Evolutionary conservation across 2,113 vertebrate genomes (phyloP).

Genomic region (Hiodon alosoides): DNA sequence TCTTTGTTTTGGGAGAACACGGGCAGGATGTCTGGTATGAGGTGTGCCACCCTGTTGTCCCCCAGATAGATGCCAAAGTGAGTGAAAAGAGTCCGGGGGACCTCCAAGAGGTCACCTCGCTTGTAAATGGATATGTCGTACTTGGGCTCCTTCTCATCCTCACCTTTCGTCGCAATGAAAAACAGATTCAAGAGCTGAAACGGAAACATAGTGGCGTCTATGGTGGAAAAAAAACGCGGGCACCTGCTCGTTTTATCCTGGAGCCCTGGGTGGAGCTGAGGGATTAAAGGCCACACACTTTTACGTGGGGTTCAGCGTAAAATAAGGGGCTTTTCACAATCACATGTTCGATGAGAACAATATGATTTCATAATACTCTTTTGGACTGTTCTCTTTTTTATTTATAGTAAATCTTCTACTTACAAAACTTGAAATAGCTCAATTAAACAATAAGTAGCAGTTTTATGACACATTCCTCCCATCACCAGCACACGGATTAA

Average conservation of each 20-base stretch:
- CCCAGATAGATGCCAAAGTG: slow-evolving; percentile 95
- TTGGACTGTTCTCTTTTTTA: slow-evolving; percentile 1
- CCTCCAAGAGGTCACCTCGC: slow-evolving; percentile 84
- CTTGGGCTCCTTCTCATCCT: slow-evolving; percentile 30
- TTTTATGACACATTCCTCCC: too few relatives aligned
- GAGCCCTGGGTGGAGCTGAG: slow-evolving; percentile 29
- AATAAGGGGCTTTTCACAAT: slow-evolving; percentile 17
- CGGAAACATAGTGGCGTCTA: slow-evolving; percentile 49
- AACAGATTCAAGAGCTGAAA: slow-evolving; percentile 52
- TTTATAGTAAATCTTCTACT: not conserved
- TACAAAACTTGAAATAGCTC: not conserved
- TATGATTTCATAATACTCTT: slow-evolving; percentile 14
- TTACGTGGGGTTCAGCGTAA: not conserved
- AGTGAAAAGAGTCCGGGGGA: slow-evolving; percentile 81
- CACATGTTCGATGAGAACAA: slow-evolving; percentile 17
- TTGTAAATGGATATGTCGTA: slow-evolving; percentile 68
- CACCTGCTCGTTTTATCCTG: slow-evolving; percentile 40
- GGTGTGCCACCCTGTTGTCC: slow-evolving; percentile 81
- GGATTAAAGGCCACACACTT: slow-evolving; percentile 40
- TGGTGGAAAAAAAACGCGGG: not conserved
- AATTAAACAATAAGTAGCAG: too few relatives aligned
- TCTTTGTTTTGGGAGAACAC: slow-evolving; percentile 58
- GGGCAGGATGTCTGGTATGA: slow-evolving; percentile 91
- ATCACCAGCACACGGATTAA: too few relatives aligned
- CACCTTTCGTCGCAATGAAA: slow-evolving; percentile 35